Base-by-base conservation (phyloP, 2,797 vertebrate genomes). In the Sebastes paucispinis region DNA sequence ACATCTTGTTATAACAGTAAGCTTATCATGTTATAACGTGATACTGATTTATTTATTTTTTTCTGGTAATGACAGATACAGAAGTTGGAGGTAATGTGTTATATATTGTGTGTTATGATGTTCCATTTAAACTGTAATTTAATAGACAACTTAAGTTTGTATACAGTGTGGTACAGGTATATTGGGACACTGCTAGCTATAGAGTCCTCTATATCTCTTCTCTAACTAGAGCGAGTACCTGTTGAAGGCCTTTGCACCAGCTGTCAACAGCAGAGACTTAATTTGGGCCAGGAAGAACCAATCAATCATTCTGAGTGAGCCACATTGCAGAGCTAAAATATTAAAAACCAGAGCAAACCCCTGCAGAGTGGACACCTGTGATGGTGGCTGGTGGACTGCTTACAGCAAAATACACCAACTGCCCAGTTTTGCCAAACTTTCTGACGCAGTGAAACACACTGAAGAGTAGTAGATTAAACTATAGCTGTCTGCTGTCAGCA, bases 221-320 rank as follows among this genome's bases (percentile, higher is more conserved):
- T 77, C 16, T 20, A 67, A 52, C 64, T 60, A 68, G 47, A 80
- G 72, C 29, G 47, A 84, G 31, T 69, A 85, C 86, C 86, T 79
- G 63, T 43, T 43, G 29, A 74, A 82, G 80, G 85, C 63, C 71
- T 75, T 50, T 77, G 70, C 69, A 77, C 43, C 32, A 77, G 81
- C 77, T 75, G 80, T 65, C 86, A 74, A 79, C 57, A 81, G 81
- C 77, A 75, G 77, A 86, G 68, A 64, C 81, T 82, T 87, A 86
- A 94, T 87, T 87, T 88, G 79, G 83, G 65, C 76, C 79, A 87
- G 54, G 64, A 75, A 85, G 88, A 89, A 80, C 80, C 77, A 73
- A 91, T 94, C 89, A 83, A 87, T 94, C 91, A 91, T 86, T 87
- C 75, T 25, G 55, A 71, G 69, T 86, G 81, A 89, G 50, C 63